Evolutionary conservation across 2,888 invertebrate genomes (phyloP).

Genomic region (Liposcelis brunnea): DNA sequence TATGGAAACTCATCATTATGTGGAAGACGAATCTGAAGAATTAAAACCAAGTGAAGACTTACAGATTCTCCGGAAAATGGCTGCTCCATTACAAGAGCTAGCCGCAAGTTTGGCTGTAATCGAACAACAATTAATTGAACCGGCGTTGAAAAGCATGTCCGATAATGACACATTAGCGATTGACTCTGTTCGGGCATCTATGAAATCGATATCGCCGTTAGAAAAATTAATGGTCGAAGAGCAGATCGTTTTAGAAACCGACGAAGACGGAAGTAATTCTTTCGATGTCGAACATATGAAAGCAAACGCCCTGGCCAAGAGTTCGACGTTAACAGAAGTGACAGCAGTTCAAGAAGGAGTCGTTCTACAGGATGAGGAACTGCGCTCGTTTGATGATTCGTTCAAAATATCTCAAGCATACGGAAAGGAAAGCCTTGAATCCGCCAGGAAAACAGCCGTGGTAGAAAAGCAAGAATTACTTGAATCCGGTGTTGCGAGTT

Average conservation of each 20-base stretch:
- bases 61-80: not conserved
- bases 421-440: not conserved
- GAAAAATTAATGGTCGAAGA: constrained; percentile 11
- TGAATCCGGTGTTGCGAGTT: constrained; percentile 19
- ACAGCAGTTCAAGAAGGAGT: not conserved
- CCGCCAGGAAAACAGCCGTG: not conserved
- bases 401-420: not conserved
- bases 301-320: not conserved
- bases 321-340: constrained; percentile 2
- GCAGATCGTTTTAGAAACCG: constrained; percentile 10
- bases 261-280: constrained; percentile 7
- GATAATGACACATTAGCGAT: not conserved
- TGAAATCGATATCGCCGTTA: not conserved
- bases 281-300: not conserved
- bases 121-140: constrained; percentile 11
- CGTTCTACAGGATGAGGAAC: not conserved
- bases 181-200: not conserved
- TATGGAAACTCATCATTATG: constrained; percentile 12
- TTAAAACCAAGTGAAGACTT: not conserved
- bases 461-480: constrained; percentile 30
- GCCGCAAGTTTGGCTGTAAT: not conserved
- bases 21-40: constrained; percentile 10
- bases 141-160: constrained; percentile 9
- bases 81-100: not conserved
- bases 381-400: not conserved